Conservation (phyloP, 2,113 vertebrate genomes). For the Spilogale gracilis region DNA sequence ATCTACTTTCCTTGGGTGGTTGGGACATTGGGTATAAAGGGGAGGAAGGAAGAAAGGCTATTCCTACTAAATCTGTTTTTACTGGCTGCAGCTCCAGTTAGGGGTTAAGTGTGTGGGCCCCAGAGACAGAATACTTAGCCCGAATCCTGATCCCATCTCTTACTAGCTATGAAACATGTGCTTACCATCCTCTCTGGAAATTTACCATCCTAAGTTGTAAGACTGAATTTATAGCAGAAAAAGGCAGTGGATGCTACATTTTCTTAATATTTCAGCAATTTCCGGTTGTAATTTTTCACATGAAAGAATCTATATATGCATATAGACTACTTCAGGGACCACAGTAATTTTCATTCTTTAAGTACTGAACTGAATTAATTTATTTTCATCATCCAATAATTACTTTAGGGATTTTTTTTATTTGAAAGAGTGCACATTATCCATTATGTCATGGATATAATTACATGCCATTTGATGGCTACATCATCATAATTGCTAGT, state of each 20-base stretch:
- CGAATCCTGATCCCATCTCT: not conserved
- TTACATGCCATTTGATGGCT: slow-evolving; percentile 50
- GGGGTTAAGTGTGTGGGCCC: not conserved
- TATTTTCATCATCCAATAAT: slow-evolving; percentile 68
- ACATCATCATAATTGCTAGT: slow-evolving; percentile 64
- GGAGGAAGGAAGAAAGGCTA: not conserved
- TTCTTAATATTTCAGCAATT: slow-evolving; percentile 57
- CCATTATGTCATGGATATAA: slow-evolving; percentile 59
- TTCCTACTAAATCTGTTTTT: not conserved
- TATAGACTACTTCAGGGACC: not conserved
- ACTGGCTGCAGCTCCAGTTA: not conserved
- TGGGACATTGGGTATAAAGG: not conserved
- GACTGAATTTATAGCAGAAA: slow-evolving; percentile 4
- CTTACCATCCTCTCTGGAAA: slow-evolving; percentile 20
- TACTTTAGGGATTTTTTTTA: not conserved
- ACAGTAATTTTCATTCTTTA: slow-evolving; percentile 60
- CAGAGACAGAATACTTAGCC: not conserved
- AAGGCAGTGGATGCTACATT: not conserved
- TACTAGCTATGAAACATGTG: slow-evolving; percentile 21
- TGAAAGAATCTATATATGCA: not conserved
- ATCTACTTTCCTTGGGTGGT: not conserved
- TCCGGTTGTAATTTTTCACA: slow-evolving; percentile 49
- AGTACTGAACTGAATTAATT: slow-evolving; percentile 68
- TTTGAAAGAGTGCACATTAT: slow-evolving; percentile 63
- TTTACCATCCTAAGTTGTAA: slow-evolving; percentile 4